Conservation (phyloP, 2,113 vertebrate genomes). For the Murina feae region DNA sequence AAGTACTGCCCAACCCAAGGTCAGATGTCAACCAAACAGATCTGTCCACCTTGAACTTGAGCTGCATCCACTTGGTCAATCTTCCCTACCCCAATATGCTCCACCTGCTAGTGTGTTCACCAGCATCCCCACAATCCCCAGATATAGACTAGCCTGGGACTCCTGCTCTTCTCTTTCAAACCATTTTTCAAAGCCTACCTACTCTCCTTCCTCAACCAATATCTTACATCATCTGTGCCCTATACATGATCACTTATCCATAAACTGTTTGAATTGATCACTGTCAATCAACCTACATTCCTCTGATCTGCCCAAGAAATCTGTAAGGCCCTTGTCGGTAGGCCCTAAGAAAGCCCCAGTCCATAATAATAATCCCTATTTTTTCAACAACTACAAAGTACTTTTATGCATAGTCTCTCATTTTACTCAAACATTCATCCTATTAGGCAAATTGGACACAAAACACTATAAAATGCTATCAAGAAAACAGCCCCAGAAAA, state of each 20-base stretch:
- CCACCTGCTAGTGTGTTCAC: neutral
- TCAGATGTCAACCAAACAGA: neutral
- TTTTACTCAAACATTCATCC: neutral
- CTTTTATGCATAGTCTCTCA: neutral
- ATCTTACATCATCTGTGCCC: neutral
- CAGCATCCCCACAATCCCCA: neutral
- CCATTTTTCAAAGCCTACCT: neutral
- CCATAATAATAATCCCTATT: neutral
- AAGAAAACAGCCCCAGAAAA: neutral
- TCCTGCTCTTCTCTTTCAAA: neutral
- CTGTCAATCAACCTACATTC: neutral
- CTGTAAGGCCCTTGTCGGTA: neutral
- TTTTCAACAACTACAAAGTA: neutral
- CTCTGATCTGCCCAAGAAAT: neutral
- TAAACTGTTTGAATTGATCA: neutral
- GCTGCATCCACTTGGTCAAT: neutral
- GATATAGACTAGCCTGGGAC: neutral
- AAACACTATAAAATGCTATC: neutral
- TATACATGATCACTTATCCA: neutral
- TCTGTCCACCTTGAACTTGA: neutral
- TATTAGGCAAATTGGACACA: neutral
- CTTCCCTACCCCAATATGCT: neutral
- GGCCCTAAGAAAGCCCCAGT: neutral
- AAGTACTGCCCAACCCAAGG: neutral
- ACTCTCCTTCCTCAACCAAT: neutral